Conservation (phyloP, 2,888 invertebrate genomes). For the Watsonalla cultraria region DNA sequence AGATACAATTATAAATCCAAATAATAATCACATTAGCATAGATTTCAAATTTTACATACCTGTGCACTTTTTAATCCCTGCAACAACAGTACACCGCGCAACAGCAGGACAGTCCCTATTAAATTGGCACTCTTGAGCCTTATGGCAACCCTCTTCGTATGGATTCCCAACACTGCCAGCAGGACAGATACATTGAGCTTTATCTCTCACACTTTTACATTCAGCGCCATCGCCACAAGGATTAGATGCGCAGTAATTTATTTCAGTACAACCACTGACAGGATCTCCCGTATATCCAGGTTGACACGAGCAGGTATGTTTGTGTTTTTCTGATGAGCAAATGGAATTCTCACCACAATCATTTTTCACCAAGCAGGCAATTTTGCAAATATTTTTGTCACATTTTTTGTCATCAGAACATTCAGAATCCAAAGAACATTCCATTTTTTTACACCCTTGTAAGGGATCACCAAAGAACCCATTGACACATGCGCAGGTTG, state of each 20-base stretch:
- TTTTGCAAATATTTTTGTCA: constrained; percentile 89
- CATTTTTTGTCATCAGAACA: constrained; percentile 92
- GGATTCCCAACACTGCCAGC: constrained; percentile 90
- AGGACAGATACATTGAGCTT: constrained; percentile 89
- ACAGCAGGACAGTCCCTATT: constrained; percentile 89
- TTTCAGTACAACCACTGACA: constrained; percentile 82
- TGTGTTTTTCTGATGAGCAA: constrained; percentile 90
- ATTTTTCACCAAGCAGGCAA: constrained; percentile 89
- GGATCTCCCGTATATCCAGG: constrained; percentile 93
- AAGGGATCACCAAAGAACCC: constrained; percentile 91
- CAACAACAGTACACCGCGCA: constrained; percentile 86
- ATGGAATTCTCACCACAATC: constrained; percentile 91
- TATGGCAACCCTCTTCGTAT: constrained; percentile 88
- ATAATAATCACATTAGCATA: not conserved
- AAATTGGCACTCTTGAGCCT: constrained; percentile 88
- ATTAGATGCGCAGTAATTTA: constrained; percentile 87
- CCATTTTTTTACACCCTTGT: constrained; percentile 88
- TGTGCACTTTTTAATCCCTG: constrained; percentile 88
- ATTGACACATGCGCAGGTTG: constrained; percentile 86
- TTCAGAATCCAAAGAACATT: constrained; percentile 84
- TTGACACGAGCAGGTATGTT: constrained; percentile 87
- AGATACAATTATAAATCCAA: no score
- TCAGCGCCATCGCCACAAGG: constrained; percentile 90
- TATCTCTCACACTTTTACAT: constrained; percentile 89
- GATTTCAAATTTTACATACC: constrained; percentile 50